phyloP scores from a whole-genome alignment of 2,888 invertebrate species.

The Coleophora flavipennella region DNA sequence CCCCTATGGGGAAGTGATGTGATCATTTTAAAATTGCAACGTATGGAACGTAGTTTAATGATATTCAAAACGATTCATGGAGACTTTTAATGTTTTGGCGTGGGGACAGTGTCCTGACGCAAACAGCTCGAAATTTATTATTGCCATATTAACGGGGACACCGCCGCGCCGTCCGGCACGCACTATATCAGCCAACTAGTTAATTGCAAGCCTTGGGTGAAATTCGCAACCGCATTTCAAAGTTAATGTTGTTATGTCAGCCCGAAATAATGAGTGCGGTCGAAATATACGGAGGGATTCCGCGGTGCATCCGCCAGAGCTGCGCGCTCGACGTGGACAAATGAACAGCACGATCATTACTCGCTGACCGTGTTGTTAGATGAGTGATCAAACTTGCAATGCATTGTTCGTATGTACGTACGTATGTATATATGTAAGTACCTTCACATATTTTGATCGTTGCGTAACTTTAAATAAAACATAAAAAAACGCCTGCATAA shows the following conservation, averaged over 20 bases:
- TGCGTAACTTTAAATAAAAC: too few species aligned
- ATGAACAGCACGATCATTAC: too few species aligned
- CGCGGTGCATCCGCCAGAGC: background rate
- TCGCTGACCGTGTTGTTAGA: too few species aligned
- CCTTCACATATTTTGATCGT: too few species aligned
- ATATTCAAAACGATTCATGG: conserved; percentile 42
- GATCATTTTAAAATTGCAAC: too few species aligned
- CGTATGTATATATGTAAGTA: too few species aligned
- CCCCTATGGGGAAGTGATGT: too few species aligned
- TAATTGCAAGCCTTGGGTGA: conserved; percentile 63
- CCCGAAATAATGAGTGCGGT: conserved; percentile 50
- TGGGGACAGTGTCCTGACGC: conserved; percentile 31
- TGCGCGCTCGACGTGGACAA: too few species aligned
- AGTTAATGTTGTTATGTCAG: conserved; percentile 58
- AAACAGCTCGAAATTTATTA: conserved; percentile 61
- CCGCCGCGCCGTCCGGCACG: conserved; percentile 29
- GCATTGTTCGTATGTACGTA: background rate
- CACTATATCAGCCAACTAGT: conserved; percentile 60
- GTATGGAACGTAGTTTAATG: conserved; percentile 25
- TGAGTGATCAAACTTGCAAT: background rate
- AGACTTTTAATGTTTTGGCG: conserved; percentile 49
- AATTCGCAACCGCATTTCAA: conserved; percentile 60
- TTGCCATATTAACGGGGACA: conserved; percentile 58
- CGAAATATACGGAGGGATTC: conserved; percentile 28
- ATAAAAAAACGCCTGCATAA: too few species aligned